Evolutionary conservation across 1,140 invertebrate species (phyloP).

Genomic region (Maconellicoccus hirsutus): DNA sequence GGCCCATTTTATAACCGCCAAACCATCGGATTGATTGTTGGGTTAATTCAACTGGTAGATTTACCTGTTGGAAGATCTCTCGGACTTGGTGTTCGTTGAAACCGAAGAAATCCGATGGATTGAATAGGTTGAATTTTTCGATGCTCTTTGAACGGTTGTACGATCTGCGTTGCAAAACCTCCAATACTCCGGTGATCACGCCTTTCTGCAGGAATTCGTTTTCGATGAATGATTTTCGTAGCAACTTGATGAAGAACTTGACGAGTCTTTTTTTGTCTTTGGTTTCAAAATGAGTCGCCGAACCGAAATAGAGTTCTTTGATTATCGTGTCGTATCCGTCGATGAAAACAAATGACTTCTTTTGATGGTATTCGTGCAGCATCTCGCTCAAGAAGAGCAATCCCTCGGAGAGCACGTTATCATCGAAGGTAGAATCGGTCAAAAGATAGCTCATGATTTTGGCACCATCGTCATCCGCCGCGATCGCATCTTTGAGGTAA

Average conservation of each 20-base stretch:
- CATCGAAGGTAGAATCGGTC: neutral
- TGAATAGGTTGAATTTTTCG: neutral
- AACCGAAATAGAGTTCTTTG: neutral
- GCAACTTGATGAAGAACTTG: neutral
- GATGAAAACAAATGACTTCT: neutral
- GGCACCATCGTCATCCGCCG: neutral
- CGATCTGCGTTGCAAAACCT: neutral
- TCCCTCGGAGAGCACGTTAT: neutral
- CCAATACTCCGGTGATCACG: neutral
- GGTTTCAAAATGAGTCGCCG: neutral
- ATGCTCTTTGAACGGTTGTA: neutral
- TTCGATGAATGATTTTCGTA: neutral
- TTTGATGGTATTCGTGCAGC: neutral
- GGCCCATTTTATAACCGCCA: neutral
- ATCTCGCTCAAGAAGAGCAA: neutral
- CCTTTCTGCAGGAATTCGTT: neutral
- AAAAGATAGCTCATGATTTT: neutral
- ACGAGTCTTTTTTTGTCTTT: neutral
- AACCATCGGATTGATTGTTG: neutral
- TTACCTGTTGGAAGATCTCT: neutral
- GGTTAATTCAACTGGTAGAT: neutral
- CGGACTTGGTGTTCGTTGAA: neutral
- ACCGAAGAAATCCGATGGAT: neutral
- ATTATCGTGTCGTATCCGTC: neutral
- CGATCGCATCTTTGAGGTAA: neutral